Conservation (phyloP, 92 coral and sea anemone genomes). For the Umimayanthus kanabou region DNA sequence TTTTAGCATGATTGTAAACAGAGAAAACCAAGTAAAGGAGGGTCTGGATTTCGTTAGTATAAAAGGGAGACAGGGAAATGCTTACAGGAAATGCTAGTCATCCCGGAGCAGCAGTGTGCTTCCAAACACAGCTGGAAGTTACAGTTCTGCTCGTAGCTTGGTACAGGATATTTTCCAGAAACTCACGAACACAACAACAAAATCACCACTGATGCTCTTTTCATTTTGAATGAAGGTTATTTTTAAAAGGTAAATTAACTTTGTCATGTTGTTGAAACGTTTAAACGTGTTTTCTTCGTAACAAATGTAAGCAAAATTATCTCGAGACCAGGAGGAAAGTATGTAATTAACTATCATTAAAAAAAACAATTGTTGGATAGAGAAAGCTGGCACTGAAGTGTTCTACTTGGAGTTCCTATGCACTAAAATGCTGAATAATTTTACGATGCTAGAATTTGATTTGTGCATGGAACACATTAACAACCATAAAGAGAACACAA, state of each 20-base stretch:
- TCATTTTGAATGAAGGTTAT: neutral
- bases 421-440: neutral
- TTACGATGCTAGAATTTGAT: neutral
- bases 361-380: neutral
- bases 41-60: neutral
- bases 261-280: neutral
- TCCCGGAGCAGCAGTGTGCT: slow-evolving; percentile 20
- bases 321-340: neutral
- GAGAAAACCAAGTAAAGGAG: neutral
- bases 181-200: slow-evolving; percentile 10
- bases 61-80: slow-evolving; percentile 2
- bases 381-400: neutral
- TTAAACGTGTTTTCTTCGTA: neutral
- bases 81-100: slow-evolving; percentile 37
- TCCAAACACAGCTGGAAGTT: slow-evolving; percentile 37
- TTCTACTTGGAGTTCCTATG: neutral
- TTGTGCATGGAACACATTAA: neutral
- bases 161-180: neutral
- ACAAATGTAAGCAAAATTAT: too few relatives aligned
- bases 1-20: neutral
- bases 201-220: neutral
- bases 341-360: neutral
- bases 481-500: neutral
- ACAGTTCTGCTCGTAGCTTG: neutral
- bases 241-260: neutral